These are phyloP conservation scores for Syngnathoides biaculeatus DNA, from an alignment of 2,113 vertebrate species.

Conservation along the genomic window DNA sequence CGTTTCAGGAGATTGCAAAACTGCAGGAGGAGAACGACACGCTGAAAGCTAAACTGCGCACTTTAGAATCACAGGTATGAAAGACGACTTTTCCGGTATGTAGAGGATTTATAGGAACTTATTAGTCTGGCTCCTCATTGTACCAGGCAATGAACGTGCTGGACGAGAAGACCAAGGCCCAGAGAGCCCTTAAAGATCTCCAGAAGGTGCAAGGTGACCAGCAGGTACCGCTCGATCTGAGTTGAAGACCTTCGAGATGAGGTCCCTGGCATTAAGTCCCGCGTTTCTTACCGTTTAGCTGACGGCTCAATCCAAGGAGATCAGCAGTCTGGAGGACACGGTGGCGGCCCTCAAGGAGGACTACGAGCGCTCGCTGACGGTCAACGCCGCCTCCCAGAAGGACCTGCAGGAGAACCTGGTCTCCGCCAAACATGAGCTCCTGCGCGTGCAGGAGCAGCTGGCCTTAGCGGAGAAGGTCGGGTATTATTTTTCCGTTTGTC, in stretches of 20 bases:
- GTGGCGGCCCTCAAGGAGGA: slow-evolving; percentile 82
- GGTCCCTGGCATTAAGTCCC: slow-evolving; percentile 15
- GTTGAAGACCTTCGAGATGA: background rate
- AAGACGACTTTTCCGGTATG: background rate
- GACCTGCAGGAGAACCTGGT: slow-evolving; percentile 85
- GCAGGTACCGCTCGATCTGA: slow-evolving; percentile 68
- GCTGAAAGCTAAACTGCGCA: slow-evolving; percentile 81
- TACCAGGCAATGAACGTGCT: slow-evolving; percentile 81
- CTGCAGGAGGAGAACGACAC: slow-evolving; percentile 94
- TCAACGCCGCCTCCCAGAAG: slow-evolving; percentile 80
- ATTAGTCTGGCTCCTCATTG: slow-evolving; percentile 3
- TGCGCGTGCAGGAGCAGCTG: slow-evolving; percentile 89
- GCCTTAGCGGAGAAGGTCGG: slow-evolving; percentile 84
- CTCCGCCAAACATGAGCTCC: slow-evolving; percentile 86
- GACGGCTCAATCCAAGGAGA: slow-evolving; percentile 73
- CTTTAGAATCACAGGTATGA: slow-evolving; percentile 84
- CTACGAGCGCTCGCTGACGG: slow-evolving; percentile 82
- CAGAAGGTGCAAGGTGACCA: slow-evolving; percentile 79
- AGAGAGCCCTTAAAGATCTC: slow-evolving; percentile 81
- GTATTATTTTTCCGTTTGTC: background rate
- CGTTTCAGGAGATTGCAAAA: slow-evolving; percentile 81
- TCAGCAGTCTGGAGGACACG: slow-evolving; percentile 81
- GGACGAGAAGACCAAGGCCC: slow-evolving; percentile 83
- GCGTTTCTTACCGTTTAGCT: slow-evolving; percentile 37
- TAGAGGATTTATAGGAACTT: background rate